Evolutionary conservation across 2,888 invertebrate genomes (phyloP), one percentile per base, ranked within the genome.

Genomic region (Leptura quadrifasciata): DNA sequence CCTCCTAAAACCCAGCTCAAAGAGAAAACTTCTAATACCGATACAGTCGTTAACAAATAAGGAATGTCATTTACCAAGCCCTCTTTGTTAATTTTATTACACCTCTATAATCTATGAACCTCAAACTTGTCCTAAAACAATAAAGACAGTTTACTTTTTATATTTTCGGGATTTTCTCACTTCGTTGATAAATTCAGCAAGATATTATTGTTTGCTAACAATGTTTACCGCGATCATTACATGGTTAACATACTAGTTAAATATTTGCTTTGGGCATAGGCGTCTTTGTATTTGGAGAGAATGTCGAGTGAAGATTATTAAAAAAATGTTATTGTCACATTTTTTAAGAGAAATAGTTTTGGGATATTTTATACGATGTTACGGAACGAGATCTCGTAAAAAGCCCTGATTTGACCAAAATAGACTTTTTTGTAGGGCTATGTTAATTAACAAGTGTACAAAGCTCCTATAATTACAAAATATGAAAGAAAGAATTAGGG

Each of bases 161-260:
- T 71, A 71, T 71, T 71, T 71, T 71, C 47, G 12, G 61, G 58
- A 71, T 71, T 71, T 71, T 71, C 61, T 71, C 71, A 71, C 71
- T 61, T 61, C 52, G 47, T 60, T 35, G 71, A 71, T 61, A 61
- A 71, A 71, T 71, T 71, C 71, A 61, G 71, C 69, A 39, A 18
- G 35, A n/a, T 21, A 24, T 61, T 47, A 61, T 39, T 71, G 71
- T 71, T 71, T 71, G 71, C 61, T 52, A 17, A 27, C 71, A 35
- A 61, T 71, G 71, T 71, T 71, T 71, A 12, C 71, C 10, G 6
- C 27, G 61, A 71, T 71, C 71, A 71, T 71, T 71, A 71, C 71
- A 71, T 71, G n/a, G 71, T 83, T 78, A 75, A 72, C 72, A 60
- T 74, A 39, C 71, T 55, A 24, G 27, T 69, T 72, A 68, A 76